Evolutionary conservation across 2,888 invertebrate genomes (phyloP).

Genomic region (Oeneis ivallda): DNA sequence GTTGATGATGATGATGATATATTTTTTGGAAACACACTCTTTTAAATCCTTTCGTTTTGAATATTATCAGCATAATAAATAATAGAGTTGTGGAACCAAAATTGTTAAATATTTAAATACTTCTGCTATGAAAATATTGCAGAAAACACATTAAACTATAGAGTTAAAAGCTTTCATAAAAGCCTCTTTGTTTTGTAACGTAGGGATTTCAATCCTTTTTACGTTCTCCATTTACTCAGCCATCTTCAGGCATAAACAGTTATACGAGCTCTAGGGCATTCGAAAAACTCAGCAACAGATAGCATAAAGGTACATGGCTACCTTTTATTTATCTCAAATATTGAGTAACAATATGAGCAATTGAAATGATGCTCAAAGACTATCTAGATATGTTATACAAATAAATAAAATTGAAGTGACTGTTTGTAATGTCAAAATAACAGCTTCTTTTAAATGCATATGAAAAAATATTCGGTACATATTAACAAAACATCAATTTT

Average conservation of each 20-base stretch:
- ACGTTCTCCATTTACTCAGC: slow-evolving; percentile 5
- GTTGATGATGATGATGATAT: too few relatives aligned
- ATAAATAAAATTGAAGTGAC: too few relatives aligned
- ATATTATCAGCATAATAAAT: neutral
- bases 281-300: slow-evolving; percentile 3
- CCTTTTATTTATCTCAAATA: neutral
- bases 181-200: slow-evolving; percentile 14
- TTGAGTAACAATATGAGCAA: neutral
- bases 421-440: too few relatives aligned
- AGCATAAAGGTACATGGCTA: neutral
- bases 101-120: neutral
- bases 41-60: too few relatives aligned
- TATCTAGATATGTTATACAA: too few relatives aligned
- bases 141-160: slow-evolving; percentile 10
- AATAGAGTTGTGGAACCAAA: neutral
- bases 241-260: slow-evolving; percentile 3
- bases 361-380: too few relatives aligned
- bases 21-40: too few relatives aligned
- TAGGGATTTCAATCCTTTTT: slow-evolving; percentile 8
- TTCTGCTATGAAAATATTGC: slow-evolving; percentile 5
- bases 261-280: slow-evolving; percentile 4
- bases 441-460: too few relatives aligned
- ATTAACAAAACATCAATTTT: too few relatives aligned
- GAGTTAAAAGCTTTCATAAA: slow-evolving; percentile 14
- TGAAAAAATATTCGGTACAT: too few relatives aligned